Base-by-base conservation (phyloP, 2,113 vertebrate genomes). In the Daubentonia madagascariensis region DNA sequence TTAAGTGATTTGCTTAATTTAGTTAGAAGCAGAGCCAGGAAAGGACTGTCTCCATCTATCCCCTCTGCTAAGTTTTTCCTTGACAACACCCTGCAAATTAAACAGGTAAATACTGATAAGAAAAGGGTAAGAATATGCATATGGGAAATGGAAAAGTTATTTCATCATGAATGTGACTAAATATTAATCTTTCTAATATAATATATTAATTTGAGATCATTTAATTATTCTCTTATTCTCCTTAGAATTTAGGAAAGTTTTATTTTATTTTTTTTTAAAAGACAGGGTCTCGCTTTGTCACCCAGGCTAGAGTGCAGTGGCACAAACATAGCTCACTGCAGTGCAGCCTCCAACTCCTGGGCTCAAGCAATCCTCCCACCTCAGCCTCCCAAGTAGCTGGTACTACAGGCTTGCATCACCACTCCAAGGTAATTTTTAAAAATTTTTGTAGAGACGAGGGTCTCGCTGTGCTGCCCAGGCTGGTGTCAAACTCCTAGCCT, bases 1-100 rank as follows among this genome's bases (percentile, higher is more conserved):
- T 90, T 91, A 97, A 94, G 40, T 76, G 67, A 90, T 89, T 90
- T 80, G 80, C 81, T 97, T 96, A 81, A 92, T 97, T 94, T 94
- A 80, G 57, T 94, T 94, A 95, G 76, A 72, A 92, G 52, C 63
- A 91, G 37, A 92, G 52, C 65, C 91, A 94, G 63, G 5, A 80
- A 80, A 90, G 43, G 37, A 73, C n/a, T 2, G 23, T 84, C 57
- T 89, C 68, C 61, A 23, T 61, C 54, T 43, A 86, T 16, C 23
- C 11, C 30, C 17, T 75, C 50, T n/a, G 13, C 83, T 89, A 40
- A 96, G 72, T 91, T 95, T 37, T 54, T 94, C 4, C 48, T 85
- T 5, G 0, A 70, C 2, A 59, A 61, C 57, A 54, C 23, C 35
- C 80, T 70, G 16, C 20, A 88, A 85, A 75, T 50, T 54, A 83